Base-by-base conservation (phyloP, 2,797 vertebrate species). In the Acridotheres tristis region DNA sequence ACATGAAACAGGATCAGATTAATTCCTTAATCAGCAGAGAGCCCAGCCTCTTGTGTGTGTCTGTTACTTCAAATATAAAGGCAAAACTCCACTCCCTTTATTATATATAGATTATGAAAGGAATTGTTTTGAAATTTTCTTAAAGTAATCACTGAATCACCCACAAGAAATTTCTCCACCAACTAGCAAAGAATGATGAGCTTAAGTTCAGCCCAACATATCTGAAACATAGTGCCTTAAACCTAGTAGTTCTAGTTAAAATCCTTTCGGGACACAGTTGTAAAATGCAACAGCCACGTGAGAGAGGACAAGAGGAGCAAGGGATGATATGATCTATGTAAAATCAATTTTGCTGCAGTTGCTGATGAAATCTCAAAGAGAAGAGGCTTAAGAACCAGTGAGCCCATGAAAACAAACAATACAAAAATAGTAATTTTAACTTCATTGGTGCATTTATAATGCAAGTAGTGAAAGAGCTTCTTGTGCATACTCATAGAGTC, bases 371-470 rank as follows among this genome's bases (percentile, higher is more conserved):
- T 74, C 34, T 88, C 63, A 84, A 42, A 79, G 42, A 32, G 85
- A 85, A 80, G 67, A 87, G 47, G 72, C 27, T 74, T 65, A 77
- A 54, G 55, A 85, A 63, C 7, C 47, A 53, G 51, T 71, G n/a
- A 88, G 53, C 30, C 51, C 23, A 57, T 57, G 43, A 82, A 79
- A 61, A 87, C 53, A 95, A 92, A 51, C 48, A 85, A 68, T 88
- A 95, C 18, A 94, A 93, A 94, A 89, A 85, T 55, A 94, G 32
- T 53, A 1, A 80, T 94, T 91, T 91, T 76, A 94, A 92, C 82
- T 91, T 93, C 67, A 89, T 85, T 68, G 15, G 68, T 89, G 94
- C 78, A 93, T 96, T 95, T 89, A 81, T 71, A 94, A 95, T 21
- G 58, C 61, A 94, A 21, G 45, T 42, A 75, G 71, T 68, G 82